Evolutionary conservation across 2,113 vertebrate genomes (phyloP), one percentile per base, ranked within the genome.

Genomic region (Leptosomus discolor): DNA sequence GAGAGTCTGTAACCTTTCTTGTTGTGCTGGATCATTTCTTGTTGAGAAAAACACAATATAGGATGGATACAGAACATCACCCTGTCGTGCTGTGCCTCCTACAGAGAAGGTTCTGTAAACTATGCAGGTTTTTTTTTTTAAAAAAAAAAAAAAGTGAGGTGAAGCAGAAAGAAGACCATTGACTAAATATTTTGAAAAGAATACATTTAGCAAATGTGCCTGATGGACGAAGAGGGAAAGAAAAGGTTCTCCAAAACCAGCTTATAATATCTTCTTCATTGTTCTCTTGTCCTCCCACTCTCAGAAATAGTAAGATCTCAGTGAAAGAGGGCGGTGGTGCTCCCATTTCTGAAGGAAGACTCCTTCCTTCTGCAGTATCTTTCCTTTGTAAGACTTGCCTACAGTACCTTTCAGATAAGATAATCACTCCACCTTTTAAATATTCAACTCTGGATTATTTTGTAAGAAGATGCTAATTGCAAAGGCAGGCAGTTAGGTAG

Each of bases 61-160:
- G 46, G 63, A 30, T 57, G 61, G 84, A 30, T 10, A 63, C 32
- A 4, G 26, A 34, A 43, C 37, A 34, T 48, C 43, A 21, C 15
- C 1, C 1, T 45, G 22, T 45, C 1, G 0, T n/a, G 43, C 58
- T 2, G 1, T 57, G 65, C 48, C 11, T 81, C 41, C n/a, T 63
- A 6, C 68, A 69, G 63, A 69, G 45, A 29, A 36, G 11, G 11
- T 41, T 85, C 60, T 87, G 18, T 73, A 60, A 56, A 71, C 8
- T 15, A 0, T n/a, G 53, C 12, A 22, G 12, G 74, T 3, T 46
- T 46, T 45, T 45, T n/a, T n/a, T n/a, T n/a, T n/a, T n/a, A n/a
- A 45, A 41, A 67, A 41, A 30, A 21, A 45, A 18, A 11, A 2
- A 19, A 9, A 54, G 22, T 32, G 24, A 73, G 37, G 17, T 57